Evolutionary conservation across 2,113 vertebrate species (phyloP).

Genomic region (Hemibagrus wyckioides): DNA sequence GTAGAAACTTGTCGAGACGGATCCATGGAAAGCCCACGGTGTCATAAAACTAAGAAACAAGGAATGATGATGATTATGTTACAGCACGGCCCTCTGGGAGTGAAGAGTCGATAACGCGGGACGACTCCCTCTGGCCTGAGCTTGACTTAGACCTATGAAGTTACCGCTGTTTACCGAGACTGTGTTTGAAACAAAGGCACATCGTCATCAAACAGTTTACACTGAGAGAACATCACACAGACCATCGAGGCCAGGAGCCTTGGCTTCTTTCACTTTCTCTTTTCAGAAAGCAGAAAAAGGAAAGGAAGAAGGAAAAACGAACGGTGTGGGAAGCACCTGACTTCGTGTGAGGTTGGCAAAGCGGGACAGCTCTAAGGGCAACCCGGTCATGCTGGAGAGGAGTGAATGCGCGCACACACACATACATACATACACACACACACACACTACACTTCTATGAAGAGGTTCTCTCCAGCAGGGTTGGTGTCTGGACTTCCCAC

Average conservation of each 20-base stretch:
- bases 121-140: background rate
- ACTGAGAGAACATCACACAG: conserved; percentile 41
- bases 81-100: background rate
- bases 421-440: too few species aligned
- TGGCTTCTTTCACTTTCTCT: background rate
- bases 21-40: background rate
- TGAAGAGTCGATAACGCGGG: conserved; percentile 1
- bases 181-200: conserved; percentile 59
- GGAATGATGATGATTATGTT: conserved; percentile 15
- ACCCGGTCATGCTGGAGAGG: background rate
- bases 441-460: background rate
- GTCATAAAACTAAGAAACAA: conserved; percentile 8
- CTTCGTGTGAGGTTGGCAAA: conserved; percentile 40
- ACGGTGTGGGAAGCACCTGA: background rate
- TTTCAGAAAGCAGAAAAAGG: background rate
- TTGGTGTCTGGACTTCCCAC: background rate
- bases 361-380: background rate
- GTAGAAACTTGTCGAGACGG: background rate
- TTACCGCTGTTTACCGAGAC: conserved; percentile 35
- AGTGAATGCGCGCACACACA: background rate
- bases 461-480: conserved; percentile 7
- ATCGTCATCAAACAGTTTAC: conserved; percentile 46
- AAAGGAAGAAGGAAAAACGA: background rate
- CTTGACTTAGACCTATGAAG: conserved; percentile 7
- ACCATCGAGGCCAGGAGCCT: background rate